Evolutionary conservation across 2,113 vertebrate genomes (phyloP).

Genomic region (Cyrtonyx montezumae): DNA sequence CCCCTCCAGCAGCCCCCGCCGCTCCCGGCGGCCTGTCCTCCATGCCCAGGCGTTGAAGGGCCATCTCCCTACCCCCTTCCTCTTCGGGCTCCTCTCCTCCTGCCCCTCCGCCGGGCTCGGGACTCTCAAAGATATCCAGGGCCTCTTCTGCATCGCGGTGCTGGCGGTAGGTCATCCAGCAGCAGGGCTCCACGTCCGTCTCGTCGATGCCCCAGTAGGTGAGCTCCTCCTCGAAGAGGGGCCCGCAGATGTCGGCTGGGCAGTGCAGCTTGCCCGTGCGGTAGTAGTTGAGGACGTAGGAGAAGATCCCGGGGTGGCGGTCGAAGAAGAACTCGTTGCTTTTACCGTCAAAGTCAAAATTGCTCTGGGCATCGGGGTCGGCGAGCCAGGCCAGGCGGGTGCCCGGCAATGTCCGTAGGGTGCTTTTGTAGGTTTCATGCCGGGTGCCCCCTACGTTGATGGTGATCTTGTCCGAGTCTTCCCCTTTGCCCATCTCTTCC

Average conservation of each 20-base stretch:
- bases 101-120: slow-evolving; percentile 82
- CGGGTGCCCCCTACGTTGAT: slow-evolving; percentile 96
- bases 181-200: slow-evolving; percentile 98
- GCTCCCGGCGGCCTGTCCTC: slow-evolving; percentile 75
- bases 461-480: slow-evolving; percentile 94
- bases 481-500: slow-evolving; percentile 95
- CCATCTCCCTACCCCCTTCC: slow-evolving; percentile 77
- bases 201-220: slow-evolving; percentile 98
- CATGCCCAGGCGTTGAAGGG: slow-evolving; percentile 85
- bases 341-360: slow-evolving; percentile 79
- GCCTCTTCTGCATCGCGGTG: slow-evolving; percentile 97
- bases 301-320: slow-evolving; percentile 95
- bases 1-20: slow-evolving; percentile 79
- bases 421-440: slow-evolving; percentile 98
- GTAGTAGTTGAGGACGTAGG: slow-evolving; percentile 98
- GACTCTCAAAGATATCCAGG: slow-evolving; percentile 93
- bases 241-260: slow-evolving; percentile 95
- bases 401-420: slow-evolving; percentile 91
- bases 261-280: slow-evolving; percentile 98
- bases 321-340: slow-evolving; percentile 95
- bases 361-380: slow-evolving; percentile 85
- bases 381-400: slow-evolving; percentile 95
- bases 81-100: slow-evolving; percentile 66
- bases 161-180: slow-evolving; percentile 98
- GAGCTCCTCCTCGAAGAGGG: slow-evolving; percentile 97